Conservation (phyloP, 2,113 vertebrate genomes). For the Trinectes maculatus region DNA sequence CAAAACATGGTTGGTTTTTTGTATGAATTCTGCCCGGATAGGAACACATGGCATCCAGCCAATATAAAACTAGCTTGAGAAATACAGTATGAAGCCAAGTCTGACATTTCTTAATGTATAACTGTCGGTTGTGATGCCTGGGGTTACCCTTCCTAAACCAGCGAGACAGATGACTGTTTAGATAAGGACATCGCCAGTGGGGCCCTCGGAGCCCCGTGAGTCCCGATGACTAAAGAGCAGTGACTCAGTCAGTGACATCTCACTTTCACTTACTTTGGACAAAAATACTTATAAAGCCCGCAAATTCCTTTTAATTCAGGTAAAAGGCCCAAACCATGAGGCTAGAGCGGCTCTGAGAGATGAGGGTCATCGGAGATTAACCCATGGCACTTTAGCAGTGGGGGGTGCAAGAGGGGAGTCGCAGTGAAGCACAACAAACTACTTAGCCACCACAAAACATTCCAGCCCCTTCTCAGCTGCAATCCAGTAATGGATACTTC, state of each 20-base stretch:
- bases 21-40: conserved; percentile 9
- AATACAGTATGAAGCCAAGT: conserved; percentile 41
- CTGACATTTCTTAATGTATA: conserved; percentile 64
- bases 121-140: conserved; percentile 56
- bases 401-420: conserved; percentile 60
- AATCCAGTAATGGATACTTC: conserved; percentile 90
- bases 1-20: no score
- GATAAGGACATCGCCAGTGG: conserved; percentile 65
- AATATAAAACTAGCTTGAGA: conserved; percentile 52
- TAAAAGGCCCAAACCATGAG: conserved; percentile 76
- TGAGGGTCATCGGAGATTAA: conserved; percentile 80
- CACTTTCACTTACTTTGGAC: conserved; percentile 64
- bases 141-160: conserved; percentile 64
- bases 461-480: conserved; percentile 80
- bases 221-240: conserved; percentile 61
- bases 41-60: conserved; percentile 36
- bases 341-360: conserved; percentile 63
- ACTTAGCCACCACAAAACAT: conserved; percentile 84
- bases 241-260: conserved; percentile 59
- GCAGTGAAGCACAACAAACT: conserved; percentile 73
- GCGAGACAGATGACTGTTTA: conserved; percentile 76
- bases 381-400: conserved; percentile 77
- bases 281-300: conserved; percentile 57
- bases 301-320: conserved; percentile 80
- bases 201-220: conserved; percentile 47